Conservation (phyloP, 1,140 invertebrate genomes). For the Ctenoplectra terminalis region DNA sequence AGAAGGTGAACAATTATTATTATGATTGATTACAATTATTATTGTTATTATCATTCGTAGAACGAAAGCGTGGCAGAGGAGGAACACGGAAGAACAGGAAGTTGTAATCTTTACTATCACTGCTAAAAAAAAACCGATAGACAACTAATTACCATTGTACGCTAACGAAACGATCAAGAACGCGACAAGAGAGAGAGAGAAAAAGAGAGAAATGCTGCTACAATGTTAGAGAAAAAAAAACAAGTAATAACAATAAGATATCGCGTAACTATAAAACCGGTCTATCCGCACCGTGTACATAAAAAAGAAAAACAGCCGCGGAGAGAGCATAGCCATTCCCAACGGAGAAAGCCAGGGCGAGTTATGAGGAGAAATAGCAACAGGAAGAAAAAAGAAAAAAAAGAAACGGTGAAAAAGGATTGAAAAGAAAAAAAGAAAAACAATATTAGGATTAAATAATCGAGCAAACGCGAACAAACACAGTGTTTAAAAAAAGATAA, state of each 20-base stretch:
- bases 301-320: background rate
- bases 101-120: slow-evolving; percentile 63
- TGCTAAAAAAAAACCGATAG: slow-evolving; percentile 55
- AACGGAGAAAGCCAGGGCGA: background rate
- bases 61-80: background rate
- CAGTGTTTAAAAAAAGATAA: slow-evolving; percentile 25
- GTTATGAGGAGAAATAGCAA: too few species aligned
- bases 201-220: slow-evolving; percentile 22
- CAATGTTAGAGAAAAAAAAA: background rate
- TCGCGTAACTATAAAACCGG: slow-evolving; percentile 31
- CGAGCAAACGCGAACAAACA: slow-evolving; percentile 25
- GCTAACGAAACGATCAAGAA: slow-evolving; percentile 49
- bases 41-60: slow-evolving; percentile 17
- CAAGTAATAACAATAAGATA: slow-evolving; percentile 26
- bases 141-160: slow-evolving; percentile 55
- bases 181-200: background rate
- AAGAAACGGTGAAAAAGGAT: background rate
- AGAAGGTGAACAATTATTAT: background rate
- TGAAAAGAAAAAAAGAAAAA: slow-evolving; percentile 14
- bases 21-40: slow-evolving; percentile 20
- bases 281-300: slow-evolving; percentile 7
- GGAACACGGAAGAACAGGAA: slow-evolving; percentile 20
- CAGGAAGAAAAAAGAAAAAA: background rate
- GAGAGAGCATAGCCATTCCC: background rate
- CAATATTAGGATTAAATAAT: slow-evolving; percentile 45